These are phyloP conservation scores for Xylophagus ater DNA, from an alignment of 2,888 invertebrate genomes.

Conservation along the genomic window DNA sequence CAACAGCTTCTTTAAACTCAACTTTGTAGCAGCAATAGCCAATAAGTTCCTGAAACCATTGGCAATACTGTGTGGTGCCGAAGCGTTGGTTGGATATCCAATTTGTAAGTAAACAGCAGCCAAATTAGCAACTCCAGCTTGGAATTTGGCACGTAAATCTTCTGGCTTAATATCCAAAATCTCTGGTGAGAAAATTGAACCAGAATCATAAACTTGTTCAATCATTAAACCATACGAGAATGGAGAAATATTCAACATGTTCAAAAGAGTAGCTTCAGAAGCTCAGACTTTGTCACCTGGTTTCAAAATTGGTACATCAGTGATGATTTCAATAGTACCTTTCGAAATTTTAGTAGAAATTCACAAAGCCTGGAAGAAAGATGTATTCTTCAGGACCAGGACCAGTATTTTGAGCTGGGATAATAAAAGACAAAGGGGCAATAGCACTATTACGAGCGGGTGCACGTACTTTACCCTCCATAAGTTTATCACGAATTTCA, in stretches of 20 bases:
- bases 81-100: constrained; percentile 93
- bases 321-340: constrained; percentile 99
- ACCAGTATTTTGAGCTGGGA: constrained; percentile 99
- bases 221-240: constrained; percentile 97
- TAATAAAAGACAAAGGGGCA: constrained; percentile 88
- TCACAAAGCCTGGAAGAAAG: constrained; percentile 99
- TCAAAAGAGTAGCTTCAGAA: constrained; percentile 94
- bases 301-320: constrained; percentile 83
- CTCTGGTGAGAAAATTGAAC: constrained; percentile 92
- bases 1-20: constrained; percentile 79
- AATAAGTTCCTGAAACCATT: constrained; percentile 97
- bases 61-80: constrained; percentile 93
- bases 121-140: constrained; percentile 88
- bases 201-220: constrained; percentile 95
- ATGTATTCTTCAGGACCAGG: constrained; percentile 98
- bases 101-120: constrained; percentile 87
- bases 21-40: constrained; percentile 91
- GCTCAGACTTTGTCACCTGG: constrained; percentile 98
- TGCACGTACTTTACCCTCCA: constrained; percentile 95
- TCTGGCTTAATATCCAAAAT: constrained; percentile 98
- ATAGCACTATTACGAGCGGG: constrained; percentile 96
- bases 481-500: constrained; percentile 78
- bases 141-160: constrained; percentile 81
- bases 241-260: constrained; percentile 99
- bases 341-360: constrained; percentile 99